phyloP scores from a whole-genome alignment of 2,113 vertebrate species.

The Pholis gunnellus region DNA sequence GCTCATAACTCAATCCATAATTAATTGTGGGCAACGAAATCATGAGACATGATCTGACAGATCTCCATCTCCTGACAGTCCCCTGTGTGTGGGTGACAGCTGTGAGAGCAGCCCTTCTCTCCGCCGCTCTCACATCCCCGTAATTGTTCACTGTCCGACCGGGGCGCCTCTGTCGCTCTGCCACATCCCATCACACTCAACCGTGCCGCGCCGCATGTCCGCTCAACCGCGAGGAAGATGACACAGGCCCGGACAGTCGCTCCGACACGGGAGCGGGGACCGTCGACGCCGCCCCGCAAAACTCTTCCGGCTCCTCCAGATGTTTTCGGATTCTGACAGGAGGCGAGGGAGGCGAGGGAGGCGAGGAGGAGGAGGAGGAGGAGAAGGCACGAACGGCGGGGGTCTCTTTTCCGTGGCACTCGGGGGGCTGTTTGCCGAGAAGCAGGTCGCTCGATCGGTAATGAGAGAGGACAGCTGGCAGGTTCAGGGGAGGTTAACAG shows the following conservation, averaged over 20 bases:
- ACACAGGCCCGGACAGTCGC: constrained; percentile 50
- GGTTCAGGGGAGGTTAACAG: constrained; percentile 77
- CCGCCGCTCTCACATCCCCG: constrained; percentile 63
- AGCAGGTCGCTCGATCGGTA: constrained; percentile 63
- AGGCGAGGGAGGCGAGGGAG: constrained; percentile 22
- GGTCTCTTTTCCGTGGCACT: constrained; percentile 58
- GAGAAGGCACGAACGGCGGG: constrained; percentile 17
- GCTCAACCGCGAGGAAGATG: constrained; percentile 55
- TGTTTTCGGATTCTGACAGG: constrained; percentile 70
- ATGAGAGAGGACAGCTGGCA: constrained; percentile 79
- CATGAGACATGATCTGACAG: constrained; percentile 69
- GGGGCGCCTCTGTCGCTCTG: constrained; percentile 67
- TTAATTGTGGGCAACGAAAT: constrained; percentile 57
- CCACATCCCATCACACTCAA: constrained; percentile 77
- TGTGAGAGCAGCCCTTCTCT: constrained; percentile 69
- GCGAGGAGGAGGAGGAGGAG: constrained; percentile 9
- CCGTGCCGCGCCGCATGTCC: constrained; percentile 16
- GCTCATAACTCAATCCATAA: constrained; percentile 70
- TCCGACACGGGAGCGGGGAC: constrained; percentile 27
- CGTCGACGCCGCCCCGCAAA: background rate
- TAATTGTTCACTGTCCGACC: constrained; percentile 75
- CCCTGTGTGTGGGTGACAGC: constrained; percentile 72
- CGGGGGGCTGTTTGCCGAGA: constrained; percentile 56
- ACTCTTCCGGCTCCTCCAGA: constrained; percentile 47
- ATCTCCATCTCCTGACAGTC: constrained; percentile 70